Evolutionary conservation across 2,888 invertebrate species (phyloP), one percentile per base, ranked within the genome.

Genomic region (Drosophila lacicola): DNA sequence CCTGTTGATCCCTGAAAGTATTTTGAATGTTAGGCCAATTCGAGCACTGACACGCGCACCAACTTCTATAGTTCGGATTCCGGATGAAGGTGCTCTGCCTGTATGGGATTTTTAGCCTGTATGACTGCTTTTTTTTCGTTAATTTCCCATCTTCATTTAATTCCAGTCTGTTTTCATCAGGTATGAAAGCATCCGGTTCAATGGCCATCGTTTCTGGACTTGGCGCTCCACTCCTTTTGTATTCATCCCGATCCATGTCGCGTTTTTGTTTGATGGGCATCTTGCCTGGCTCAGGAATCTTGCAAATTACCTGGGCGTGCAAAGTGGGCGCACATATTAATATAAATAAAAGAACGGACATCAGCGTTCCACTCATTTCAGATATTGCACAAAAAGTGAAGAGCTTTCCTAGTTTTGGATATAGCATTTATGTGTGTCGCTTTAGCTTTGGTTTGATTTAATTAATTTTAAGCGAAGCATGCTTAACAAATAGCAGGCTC

Each of bases 51-150:
- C 8, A 29, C 2, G 29, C 29, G 29, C 2, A 46, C 64, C 41
- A 58, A 64, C 58, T 41, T 1, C 9, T 25, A 34, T 67, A 67
- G 49, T 74, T 84, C 0, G 79, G 73, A 66, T 77, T 82, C n/a
- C 62, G 44, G 1, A 70, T 21, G 6, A 74, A 70, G 0, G 64
- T 60, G 13, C 5, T 58, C 9, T 77, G 63, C 9, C 21, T 69
- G 2, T 33, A 13, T 42, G 3, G 5, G 8, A 17, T 10, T n/a
- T 10, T 14, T 19, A 21, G 4, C 14, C 4, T 13, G 19, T 9
- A 37, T 2, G 8, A 13, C 13, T 13, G 0, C 37, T 37, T 13
- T 6, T 25, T 25, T 25, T 4, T 25, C 21, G 25, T 25, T 5
- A 25, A 5, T 25, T 25, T 25, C 25, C 25, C 21, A 21, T 21